These are phyloP conservation scores for Hydropsyche betteni DNA, from an alignment of 2,888 invertebrate genomes.

Conservation along the genomic window DNA sequence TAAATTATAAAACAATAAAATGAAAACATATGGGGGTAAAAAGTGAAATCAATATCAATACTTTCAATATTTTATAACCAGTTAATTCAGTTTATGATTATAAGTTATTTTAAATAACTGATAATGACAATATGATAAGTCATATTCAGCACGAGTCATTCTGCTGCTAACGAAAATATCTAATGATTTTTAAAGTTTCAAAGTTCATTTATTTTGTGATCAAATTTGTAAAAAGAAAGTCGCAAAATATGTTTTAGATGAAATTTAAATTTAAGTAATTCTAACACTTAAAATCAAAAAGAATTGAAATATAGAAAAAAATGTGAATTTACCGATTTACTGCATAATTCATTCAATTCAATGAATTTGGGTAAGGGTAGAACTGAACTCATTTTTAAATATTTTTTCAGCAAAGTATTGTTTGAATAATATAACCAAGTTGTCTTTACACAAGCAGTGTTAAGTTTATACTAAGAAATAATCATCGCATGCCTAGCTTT, in stretches of 20 bases:
- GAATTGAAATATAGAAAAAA: neutral
- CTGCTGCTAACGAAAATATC: conserved; percentile 27
- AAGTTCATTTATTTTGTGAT: no score
- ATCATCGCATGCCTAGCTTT: no score
- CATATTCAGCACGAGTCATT: conserved; percentile 38
- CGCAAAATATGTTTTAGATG: no score
- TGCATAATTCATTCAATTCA: conserved; percentile 63
- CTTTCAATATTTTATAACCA: neutral
- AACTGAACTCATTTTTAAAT: conserved; percentile 36
- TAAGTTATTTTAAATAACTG: neutral
- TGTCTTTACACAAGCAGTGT: neutral
- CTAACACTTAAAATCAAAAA: no score
- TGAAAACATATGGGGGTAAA: neutral
- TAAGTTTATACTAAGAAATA: no score
- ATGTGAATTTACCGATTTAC: conserved; percentile 58
- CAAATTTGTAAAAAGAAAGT: no score
- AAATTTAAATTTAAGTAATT: no score
- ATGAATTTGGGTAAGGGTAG: conserved; percentile 58
- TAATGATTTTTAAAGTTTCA: conserved; percentile 16
- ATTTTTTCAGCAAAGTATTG: neutral
- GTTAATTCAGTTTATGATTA: neutral
- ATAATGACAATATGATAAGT: neutral
- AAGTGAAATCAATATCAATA: neutral
- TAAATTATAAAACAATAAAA: neutral
- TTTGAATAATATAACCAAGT: neutral